A percentile compares a stretch with the other conserved stretches of the same genome.
Conservation (phyloP, 2,888 invertebrate species). For the Aspidiotus rigidus region DNA sequence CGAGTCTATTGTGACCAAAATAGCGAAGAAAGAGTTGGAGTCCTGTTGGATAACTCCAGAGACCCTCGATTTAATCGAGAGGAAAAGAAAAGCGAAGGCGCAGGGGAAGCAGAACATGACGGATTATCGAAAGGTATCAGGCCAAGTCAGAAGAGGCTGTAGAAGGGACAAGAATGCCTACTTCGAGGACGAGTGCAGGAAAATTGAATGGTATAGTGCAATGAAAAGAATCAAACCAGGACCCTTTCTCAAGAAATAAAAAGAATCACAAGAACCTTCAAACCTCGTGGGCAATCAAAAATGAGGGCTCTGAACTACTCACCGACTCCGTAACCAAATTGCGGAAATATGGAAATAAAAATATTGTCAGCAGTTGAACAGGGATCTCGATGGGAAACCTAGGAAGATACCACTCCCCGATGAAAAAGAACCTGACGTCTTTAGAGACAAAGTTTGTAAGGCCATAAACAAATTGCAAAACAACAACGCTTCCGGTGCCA, state of each 20-base stretch:
- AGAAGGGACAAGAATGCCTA: conserved; percentile 2
- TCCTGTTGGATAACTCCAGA: not conserved
- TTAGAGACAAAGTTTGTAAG: too few species aligned
- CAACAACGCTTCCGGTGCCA: not conserved
- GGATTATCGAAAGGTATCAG: not conserved
- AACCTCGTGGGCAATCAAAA: too few species aligned
- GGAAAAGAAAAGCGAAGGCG: not conserved
- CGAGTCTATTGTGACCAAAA: not conserved
- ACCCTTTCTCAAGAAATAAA: too few species aligned
- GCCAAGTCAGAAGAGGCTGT: not conserved
- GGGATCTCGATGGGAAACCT: not conserved
- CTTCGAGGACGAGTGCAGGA: not conserved
- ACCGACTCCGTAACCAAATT: not conserved
- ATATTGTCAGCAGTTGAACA: not conserved
- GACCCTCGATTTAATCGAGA: not conserved
- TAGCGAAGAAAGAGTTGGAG: not conserved
- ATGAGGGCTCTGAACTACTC: too few species aligned
- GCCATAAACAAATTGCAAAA: too few species aligned
- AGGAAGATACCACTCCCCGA: not conserved
- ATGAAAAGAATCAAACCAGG: too few species aligned
- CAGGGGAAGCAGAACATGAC: not conserved
- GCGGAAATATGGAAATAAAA: not conserved
- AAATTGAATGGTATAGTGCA: too few species aligned
- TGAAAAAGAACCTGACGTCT: too few species aligned
- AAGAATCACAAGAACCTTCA: too few species aligned